Conservation (phyloP, 2,113 vertebrate species). For the Prionailurus viverrinus region DNA sequence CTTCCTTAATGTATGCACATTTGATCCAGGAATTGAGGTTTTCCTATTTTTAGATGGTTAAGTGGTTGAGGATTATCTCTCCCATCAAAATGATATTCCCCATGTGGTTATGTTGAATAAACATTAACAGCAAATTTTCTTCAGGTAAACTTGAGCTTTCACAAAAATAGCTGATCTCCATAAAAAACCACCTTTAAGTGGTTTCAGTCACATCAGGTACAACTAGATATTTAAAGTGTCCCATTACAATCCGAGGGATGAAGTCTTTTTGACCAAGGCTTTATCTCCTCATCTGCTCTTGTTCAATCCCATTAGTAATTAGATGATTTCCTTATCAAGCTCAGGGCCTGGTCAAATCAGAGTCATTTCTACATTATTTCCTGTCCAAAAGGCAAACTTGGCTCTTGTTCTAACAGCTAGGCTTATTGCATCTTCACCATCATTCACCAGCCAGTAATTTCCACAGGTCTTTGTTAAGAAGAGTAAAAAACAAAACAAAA, state of each 20-base stretch:
- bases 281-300: conserved; percentile 5
- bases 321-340: conserved; percentile 46
- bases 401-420: background rate
- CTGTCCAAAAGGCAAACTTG: conserved; percentile 1
- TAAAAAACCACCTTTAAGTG: conserved; percentile 61
- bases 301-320: background rate
- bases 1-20: background rate
- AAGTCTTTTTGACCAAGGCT: background rate
- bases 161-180: conserved; percentile 5
- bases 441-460: background rate
- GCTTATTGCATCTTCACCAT: background rate
- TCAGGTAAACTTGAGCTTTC: conserved; percentile 40
- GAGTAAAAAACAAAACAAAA: background rate
- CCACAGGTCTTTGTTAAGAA: background rate
- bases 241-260: conserved; percentile 48
- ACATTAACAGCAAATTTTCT: conserved; percentile 48
- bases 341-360: background rate
- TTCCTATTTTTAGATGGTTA: conserved; percentile 60
- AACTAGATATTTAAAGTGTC: conserved; percentile 25
- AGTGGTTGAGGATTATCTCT: conserved; percentile 29
- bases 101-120: conserved; percentile 24
- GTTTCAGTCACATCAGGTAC: conserved; percentile 41
- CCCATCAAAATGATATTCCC: conserved; percentile 46
- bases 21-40: background rate
- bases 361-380: background rate